Percentiles rank a stretch among this genome's conserved stretches.
Evolutionary conservation across 2,888 invertebrate genomes (phyloP).

Genomic region (Euclidia mi): DNA sequence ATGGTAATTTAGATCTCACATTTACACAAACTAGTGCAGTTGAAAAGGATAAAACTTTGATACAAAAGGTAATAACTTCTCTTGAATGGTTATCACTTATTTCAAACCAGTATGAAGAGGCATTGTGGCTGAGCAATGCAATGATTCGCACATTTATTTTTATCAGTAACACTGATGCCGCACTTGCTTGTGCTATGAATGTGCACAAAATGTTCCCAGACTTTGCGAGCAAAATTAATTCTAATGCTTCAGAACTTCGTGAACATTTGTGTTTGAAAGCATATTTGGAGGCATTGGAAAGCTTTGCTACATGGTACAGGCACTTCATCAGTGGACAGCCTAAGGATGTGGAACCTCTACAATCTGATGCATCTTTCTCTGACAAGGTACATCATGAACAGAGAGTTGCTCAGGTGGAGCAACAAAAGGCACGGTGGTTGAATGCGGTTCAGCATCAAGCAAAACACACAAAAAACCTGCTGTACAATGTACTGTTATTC

Average conservation of each 20-base stretch:
- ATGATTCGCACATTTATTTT: conserved; percentile 96
- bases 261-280: conserved; percentile 97
- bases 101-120: conserved; percentile 94
- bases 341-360: conserved; percentile 90
- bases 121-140: conserved; percentile 96
- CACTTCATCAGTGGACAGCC: conserved; percentile 95
- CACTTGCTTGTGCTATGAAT: conserved; percentile 92
- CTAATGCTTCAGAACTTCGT: conserved; percentile 88
- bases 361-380: conserved; percentile 92
- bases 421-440: conserved; percentile 94
- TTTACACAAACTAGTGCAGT: conserved; percentile 92
- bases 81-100: conserved; percentile 97
- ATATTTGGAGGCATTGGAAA: conserved; percentile 96
- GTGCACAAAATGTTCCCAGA: conserved; percentile 79
- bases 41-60: conserved; percentile 83
- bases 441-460: conserved; percentile 93
- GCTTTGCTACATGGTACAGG: conserved; percentile 97
- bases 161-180: conserved; percentile 95
- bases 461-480: conserved; percentile 93
- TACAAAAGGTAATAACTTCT: conserved; percentile 85
- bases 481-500: conserved; percentile 96
- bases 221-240: conserved; percentile 77
- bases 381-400: conserved; percentile 97
- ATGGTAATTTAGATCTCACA: conserved; percentile 87
- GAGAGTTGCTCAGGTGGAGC: conserved; percentile 93